These are phyloP conservation scores for Galbula dea DNA, from an alignment of 2,113 vertebrate genomes.

Conservation along the genomic window DNA sequence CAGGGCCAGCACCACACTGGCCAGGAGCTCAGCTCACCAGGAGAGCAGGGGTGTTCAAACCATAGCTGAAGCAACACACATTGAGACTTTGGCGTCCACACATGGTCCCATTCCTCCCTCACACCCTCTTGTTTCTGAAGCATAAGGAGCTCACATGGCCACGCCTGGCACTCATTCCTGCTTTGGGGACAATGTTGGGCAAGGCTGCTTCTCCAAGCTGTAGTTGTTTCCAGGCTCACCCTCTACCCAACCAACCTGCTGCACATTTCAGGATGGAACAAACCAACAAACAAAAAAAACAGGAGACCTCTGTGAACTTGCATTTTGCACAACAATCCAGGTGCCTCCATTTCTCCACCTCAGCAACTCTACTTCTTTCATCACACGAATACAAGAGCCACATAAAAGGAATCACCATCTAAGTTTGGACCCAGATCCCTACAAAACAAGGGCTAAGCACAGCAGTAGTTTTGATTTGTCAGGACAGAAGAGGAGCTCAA, in stretches of 20 bases:
- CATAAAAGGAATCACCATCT: neutral
- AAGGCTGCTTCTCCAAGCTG: neutral
- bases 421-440: neutral
- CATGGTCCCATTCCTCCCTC: neutral
- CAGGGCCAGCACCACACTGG: fast-evolving
- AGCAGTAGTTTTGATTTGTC: neutral
- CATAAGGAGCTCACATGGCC: neutral
- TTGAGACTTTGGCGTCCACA: neutral
- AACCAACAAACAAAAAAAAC: neutral
- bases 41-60: neutral
- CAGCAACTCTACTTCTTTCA: neutral
- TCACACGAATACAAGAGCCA: neutral
- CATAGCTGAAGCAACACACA: neutral
- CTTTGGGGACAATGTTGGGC: neutral
- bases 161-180: neutral
- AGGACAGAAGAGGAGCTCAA: neutral
- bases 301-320: neutral
- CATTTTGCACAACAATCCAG: fast-evolving
- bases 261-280: neutral
- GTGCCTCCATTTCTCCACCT: neutral
- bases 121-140: neutral
- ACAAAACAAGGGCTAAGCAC: neutral
- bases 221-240: neutral
- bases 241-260: neutral
- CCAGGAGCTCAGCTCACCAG: fast-evolving